Evolutionary conservation across 2,797 vertebrate species (phyloP).

Genomic region (Pseudomugil gertrudae): DNA sequence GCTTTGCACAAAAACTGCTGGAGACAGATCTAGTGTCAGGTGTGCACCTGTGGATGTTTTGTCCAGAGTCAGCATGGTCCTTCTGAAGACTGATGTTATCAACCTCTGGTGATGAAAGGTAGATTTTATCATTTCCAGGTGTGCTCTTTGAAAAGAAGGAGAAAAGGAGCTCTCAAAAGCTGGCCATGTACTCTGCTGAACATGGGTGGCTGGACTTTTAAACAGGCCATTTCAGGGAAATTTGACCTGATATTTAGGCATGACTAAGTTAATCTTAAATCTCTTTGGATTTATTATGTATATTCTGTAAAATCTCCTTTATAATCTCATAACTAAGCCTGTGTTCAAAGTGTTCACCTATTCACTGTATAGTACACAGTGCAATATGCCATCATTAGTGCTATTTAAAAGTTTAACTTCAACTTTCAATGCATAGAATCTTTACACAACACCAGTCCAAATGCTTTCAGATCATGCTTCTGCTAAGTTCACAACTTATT

Average conservation of each 20-base stretch:
- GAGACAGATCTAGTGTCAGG: conserved; percentile 36
- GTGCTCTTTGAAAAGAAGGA: conserved; percentile 24
- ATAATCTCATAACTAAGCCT: neutral
- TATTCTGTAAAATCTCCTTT: neutral
- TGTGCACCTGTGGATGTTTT: conserved; percentile 66
- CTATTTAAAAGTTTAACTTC: no score
- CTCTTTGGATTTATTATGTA: neutral
- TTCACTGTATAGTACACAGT: no score
- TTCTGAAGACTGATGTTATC: conserved; percentile 63
- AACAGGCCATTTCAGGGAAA: conserved; percentile 9
- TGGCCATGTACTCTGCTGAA: conserved; percentile 11
- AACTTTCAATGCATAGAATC: no score
- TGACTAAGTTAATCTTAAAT: neutral
- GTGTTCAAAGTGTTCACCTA: no score
- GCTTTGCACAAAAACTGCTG: conserved; percentile 16
- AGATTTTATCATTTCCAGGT: conserved; percentile 65
- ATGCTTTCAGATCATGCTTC: no score
- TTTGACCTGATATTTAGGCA: neutral
- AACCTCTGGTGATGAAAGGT: conserved; percentile 72
- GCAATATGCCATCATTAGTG: no score
- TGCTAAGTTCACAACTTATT: no score
- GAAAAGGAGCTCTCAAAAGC: conserved; percentile 9
- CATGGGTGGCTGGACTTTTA: conserved; percentile 25
- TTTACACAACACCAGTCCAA: no score
- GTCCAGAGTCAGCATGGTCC: conserved; percentile 57